Evolutionary conservation across 2,888 invertebrate genomes (phyloP), one percentile per base, ranked within the genome.

Genomic region (Pyrrhia umbra): DNA sequence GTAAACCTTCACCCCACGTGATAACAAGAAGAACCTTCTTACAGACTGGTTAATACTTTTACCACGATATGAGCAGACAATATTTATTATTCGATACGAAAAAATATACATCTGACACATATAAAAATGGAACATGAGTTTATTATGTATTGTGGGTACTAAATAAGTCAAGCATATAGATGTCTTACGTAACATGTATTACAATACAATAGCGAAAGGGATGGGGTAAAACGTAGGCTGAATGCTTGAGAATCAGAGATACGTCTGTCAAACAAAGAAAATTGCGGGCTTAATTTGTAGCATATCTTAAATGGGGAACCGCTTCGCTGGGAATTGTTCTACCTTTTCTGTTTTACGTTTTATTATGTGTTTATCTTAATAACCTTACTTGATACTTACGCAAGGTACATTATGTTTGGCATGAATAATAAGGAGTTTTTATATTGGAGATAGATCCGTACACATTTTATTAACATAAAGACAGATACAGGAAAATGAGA

Each of bases 361-460:
- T 68, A 58, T 68, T 68, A 58, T 42, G 68, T 74, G 51, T 52
- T 57, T 52, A 74, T 67, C 50, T 50, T 67, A 52, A 34, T 23
- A 40, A 54, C 8, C 23, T 40, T 30, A 23, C 23, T 27, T 49
- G 23, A 23, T 49, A 42, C 10, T 15, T 9, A 42, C 30, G 16
- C n/a, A 16, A 46, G 25, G 16, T n/a, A 60, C 47, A 47, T 65
- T 42, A 55, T 47, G 34, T 43, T 42, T 47, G 16, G 34, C 10
- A 25, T 34, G 39, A 50, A 50, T 46, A 50, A 21, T 45, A 30
- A 2, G 13, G 16, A 0, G 43, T 37, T 59, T 21, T 34, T 18
- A 42, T 51, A 68, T 46, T 57, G 23, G 37, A 40, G 16, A 9
- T n/a, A n/a, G n/a, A n/a, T n/a, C n/a, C n/a, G n/a, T 6, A 9